phyloP scores from a whole-genome alignment of 2,113 vertebrate genomes.

The Gopherus flavomarginatus region DNA sequence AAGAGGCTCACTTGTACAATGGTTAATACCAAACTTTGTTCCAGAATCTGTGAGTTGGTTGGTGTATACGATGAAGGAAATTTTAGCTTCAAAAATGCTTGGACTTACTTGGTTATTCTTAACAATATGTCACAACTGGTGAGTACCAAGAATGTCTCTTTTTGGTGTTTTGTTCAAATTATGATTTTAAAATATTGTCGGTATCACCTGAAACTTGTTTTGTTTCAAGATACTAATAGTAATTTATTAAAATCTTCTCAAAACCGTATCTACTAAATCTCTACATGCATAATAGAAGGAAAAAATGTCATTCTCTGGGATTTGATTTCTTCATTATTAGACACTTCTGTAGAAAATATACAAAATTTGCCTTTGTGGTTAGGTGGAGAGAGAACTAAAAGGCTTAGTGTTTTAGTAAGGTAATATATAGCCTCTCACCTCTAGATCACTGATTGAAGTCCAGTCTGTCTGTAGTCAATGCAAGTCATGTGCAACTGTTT shows the following conservation, averaged over 20 bases:
- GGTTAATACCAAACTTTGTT: conserved; percentile 42
- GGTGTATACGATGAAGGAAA: conserved; percentile 96
- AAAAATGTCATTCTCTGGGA: background rate
- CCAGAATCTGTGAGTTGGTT: conserved; percentile 92
- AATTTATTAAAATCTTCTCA: background rate
- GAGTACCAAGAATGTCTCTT: conserved; percentile 65
- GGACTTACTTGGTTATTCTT: conserved; percentile 97
- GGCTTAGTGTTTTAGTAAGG: background rate
- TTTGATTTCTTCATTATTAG: background rate
- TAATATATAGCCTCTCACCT: background rate
- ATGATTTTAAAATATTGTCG: background rate
- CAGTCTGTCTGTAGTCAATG: background rate
- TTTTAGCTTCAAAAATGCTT: conserved; percentile 95
- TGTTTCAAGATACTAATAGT: background rate
- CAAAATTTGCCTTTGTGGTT: background rate
- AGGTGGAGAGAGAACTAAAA: background rate
- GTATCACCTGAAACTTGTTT: background rate
- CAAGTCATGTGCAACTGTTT: background rate
- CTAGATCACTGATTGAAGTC: background rate
- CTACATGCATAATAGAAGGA: background rate
- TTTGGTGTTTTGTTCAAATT: background rate
- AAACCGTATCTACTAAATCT: background rate
- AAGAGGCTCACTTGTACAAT: background rate
- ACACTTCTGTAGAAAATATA: background rate
- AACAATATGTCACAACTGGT: conserved; percentile 98